phyloP scores from a whole-genome alignment of 2,797 vertebrate genomes.

The Rhinoraja longicauda region DNA sequence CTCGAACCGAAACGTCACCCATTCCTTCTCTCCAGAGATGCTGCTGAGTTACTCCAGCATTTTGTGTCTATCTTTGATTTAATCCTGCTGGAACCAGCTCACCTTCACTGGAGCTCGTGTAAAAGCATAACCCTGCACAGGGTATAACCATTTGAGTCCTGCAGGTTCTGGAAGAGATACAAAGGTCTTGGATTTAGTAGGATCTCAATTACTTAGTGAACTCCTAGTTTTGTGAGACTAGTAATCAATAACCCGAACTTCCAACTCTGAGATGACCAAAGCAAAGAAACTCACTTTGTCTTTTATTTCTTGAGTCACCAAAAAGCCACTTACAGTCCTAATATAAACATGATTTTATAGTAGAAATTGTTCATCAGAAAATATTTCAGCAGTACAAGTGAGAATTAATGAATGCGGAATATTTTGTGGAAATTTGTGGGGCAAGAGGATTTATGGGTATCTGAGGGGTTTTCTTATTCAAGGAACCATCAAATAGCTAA shows the following conservation, averaged over 20 bases:
- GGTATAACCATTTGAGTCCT: neutral
- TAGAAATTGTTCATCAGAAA: neutral
- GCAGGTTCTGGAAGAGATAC: neutral
- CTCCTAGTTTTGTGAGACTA: neutral
- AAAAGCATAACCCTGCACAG: neutral
- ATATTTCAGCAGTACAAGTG: neutral
- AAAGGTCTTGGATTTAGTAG: neutral
- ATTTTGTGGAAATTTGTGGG: neutral
- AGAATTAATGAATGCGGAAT: neutral
- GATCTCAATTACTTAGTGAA: conserved; percentile 8
- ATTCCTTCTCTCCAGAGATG: too few relatives aligned
- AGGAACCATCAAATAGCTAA: neutral
- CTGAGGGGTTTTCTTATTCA: neutral
- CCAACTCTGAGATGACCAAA: neutral
- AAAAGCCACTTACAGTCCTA: conserved; percentile 3
- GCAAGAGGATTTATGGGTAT: neutral
- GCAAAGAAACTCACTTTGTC: neutral
- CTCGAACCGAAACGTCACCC: too few relatives aligned
- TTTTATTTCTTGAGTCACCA: conserved; percentile 2
- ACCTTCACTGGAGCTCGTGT: neutral
- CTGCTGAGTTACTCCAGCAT: too few relatives aligned
- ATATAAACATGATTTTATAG: neutral
- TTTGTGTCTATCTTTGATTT: too few relatives aligned
- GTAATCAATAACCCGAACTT: neutral
- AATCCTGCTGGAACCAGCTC: conserved; percentile 29